These are phyloP conservation scores for Tenrec ecaudatus DNA, from an alignment of 2,113 vertebrate genomes.

Conservation along the genomic window DNA sequence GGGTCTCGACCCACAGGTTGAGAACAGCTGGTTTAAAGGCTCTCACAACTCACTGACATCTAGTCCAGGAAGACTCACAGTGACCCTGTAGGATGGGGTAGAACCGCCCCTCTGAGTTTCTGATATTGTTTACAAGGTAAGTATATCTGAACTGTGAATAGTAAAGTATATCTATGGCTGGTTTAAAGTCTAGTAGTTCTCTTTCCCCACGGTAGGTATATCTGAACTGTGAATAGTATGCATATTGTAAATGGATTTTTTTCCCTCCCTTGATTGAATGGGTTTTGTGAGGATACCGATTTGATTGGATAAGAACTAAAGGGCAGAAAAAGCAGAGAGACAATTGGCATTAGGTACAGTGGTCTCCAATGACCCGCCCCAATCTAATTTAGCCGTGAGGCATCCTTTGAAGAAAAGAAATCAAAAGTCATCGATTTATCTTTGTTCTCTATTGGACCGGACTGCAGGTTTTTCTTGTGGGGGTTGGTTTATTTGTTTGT, in stretches of 20 bases:
- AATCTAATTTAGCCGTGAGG: not conserved
- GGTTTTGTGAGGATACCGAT: not conserved
- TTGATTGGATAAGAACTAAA: not conserved
- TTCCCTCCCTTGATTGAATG: not conserved
- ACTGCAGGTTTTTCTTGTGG: not conserved
- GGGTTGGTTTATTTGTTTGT: not conserved
- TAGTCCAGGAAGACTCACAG: too few species aligned
- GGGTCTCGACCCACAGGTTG: too few species aligned
- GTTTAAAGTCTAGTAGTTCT: not conserved
- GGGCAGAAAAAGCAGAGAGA: not conserved
- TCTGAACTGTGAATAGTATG: conserved; percentile 24
- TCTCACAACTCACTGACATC: too few species aligned
- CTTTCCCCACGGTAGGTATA: not conserved
- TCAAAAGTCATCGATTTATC: not conserved
- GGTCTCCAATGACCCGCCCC: not conserved
- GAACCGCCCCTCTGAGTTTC: too few species aligned
- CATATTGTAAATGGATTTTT: not conserved
- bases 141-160: too few species aligned
- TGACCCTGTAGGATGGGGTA: too few species aligned
- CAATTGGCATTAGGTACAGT: not conserved
- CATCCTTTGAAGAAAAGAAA: conserved; percentile 31
- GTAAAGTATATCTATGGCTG: too few species aligned
- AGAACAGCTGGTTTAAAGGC: too few species aligned
- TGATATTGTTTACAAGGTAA: too few species aligned
- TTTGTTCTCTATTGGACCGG: conserved; percentile 6